Evolutionary conservation across 2,113 vertebrate genomes (phyloP), one percentile per base, ranked within the genome.

Genomic region (Coptodon bakossiorum): DNA sequence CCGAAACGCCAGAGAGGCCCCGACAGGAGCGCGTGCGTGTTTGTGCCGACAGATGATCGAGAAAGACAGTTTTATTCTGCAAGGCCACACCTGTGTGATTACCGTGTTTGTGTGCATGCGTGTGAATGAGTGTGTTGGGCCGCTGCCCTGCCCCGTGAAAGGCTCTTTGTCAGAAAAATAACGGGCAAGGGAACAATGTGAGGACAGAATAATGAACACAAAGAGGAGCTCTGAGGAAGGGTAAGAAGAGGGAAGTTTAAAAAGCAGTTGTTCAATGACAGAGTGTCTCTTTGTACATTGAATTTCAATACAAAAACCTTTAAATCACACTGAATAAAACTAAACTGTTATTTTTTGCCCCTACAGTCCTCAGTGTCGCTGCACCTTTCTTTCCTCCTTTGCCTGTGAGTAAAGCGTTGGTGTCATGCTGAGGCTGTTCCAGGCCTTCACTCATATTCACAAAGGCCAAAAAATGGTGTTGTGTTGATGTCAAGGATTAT

Each of bases 161-260:
- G 85, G 57, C 82, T 34, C 71, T 89, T 80, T 90, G 92, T 95
- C 88, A 79, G 83, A 2, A 89, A 73, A 11, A 92, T 86, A 93
- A 93, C 53, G 7, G 88, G 10, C 3, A 22, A n/a, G 54, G 88
- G 84, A 86, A 93, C 88, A 92, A 93, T 87, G 89, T 38, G 81
- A 87, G 38, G 34, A 24, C 43, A 24, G 84, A 88, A 92, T 78
- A 90, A 92, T 81, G 92, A 81, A 45, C 34, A 86, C 86, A 86
- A 22, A 61, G 61, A 87, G n/a, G 85, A 88, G 86, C 7, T 11
- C 24, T 40, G 76, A 63, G 83, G 10, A 17, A 24, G 5, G 6
- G 48, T 38, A 68, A 90, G 53, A 76, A 45, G 87, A 89, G 82
- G 57, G 45, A 61, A n/a, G 80, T 61, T 61, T 40, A 85, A 81